Base-by-base conservation (phyloP, 2,113 vertebrate genomes). In the Oophaga pumilio region DNA sequence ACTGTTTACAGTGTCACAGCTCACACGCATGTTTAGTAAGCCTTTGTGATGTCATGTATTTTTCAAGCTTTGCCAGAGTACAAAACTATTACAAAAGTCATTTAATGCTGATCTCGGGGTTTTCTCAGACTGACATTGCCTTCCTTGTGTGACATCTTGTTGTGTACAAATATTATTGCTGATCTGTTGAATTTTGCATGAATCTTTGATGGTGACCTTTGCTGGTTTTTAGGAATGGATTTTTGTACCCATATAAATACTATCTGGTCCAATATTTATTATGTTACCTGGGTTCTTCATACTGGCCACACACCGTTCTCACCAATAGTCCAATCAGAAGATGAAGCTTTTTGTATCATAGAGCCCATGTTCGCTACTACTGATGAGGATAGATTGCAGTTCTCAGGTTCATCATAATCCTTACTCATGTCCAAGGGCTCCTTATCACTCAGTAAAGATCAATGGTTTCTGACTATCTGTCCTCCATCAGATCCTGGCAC, bases 21-120 rank as follows among this genome's bases (percentile, higher is more conserved):
- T 83, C 33, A 83, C 80, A 88, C 69, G 49, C 59, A 77, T 84
- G 87, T 77, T 84, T 68, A 52, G 80, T 87, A 53, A 88, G 87
- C 53, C 80, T 88, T 74, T 77, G 81, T 86, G 79, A 87, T 82
- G 73, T 82, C 80, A 83, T 88, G 81, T 88, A 33, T 88, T 88
- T 88, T 66, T 82, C 80, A 76, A 60, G 57, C 81, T 66, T 74
- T 33, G 53, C 66, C 80, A 50, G 26, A 64, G 50, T 79, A 80
- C 24, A 64, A 85, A 59, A 87, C 64, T 1, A 78, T 68, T 69
- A 82, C 56, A 81, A 82, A 82, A 24, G 8, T 68, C 71, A 43
- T 28, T 49, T 81, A 64, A 49, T 87, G 79, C 78, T 87, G 87
- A 84, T 88, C 80, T 88, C 84, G 87, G 86, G 76, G 43, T 84